phyloP scores from a whole-genome alignment of 2,888 invertebrate species.

The Cerastis leucographa region DNA sequence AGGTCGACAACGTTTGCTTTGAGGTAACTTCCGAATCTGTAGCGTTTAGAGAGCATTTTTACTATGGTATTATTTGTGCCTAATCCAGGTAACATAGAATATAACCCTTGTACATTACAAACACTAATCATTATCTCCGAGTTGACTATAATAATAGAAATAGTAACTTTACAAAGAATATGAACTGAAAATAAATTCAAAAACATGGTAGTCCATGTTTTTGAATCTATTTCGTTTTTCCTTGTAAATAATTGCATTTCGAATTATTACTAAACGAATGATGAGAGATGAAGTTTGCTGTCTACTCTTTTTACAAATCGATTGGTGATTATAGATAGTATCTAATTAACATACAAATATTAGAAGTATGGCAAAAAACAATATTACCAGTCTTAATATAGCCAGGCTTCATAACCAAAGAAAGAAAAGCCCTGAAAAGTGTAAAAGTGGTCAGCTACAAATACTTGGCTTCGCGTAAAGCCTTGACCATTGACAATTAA shows the following conservation, averaged over 20 bases:
- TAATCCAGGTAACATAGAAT: neutral
- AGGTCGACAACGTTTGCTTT: constrained; percentile 54
- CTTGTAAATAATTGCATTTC: neutral
- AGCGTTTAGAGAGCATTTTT: neutral
- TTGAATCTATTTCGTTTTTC: neutral
- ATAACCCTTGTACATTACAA: too few relatives aligned
- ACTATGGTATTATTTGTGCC: neutral
- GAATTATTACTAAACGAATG: neutral
- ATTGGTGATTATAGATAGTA: neutral
- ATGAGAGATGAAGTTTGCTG: neutral
- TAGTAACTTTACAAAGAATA: neutral
- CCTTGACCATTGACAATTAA: constrained; percentile 12
- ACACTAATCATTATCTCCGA: too few relatives aligned
- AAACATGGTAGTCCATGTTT: neutral
- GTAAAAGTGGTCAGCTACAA: neutral
- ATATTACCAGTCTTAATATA: too few relatives aligned
- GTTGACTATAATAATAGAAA: neutral
- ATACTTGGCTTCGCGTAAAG: neutral
- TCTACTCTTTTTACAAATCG: neutral
- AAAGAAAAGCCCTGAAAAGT: neutral
- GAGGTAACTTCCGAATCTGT: constrained; percentile 46
- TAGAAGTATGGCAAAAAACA: too few relatives aligned
- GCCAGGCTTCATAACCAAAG: neutral
- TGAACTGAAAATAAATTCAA: neutral
- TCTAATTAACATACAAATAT: neutral